Conservation (phyloP, 2,797 vertebrate species). For the Tolypeutes matacus region DNA sequence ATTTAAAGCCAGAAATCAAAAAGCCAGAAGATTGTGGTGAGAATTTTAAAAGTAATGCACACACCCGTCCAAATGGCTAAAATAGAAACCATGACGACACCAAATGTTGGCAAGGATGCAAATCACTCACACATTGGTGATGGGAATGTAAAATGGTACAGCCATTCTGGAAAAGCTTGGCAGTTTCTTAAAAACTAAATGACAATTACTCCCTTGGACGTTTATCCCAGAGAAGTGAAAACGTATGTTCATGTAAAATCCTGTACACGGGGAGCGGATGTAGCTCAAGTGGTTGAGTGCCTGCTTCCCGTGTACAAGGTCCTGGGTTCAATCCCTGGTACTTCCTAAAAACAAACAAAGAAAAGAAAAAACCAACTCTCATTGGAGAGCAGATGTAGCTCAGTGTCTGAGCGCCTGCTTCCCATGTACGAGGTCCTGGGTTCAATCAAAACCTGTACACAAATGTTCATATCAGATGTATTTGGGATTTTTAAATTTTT, state of each 20-base stretch:
- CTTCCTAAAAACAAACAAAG: too few relatives aligned
- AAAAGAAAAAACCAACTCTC: too few relatives aligned
- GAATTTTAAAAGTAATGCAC: neutral
- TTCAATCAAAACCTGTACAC: neutral
- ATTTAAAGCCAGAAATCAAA: neutral
- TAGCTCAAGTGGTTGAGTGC: too few relatives aligned
- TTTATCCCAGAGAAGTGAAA: neutral
- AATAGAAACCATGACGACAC: neutral
- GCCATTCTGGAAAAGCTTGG: neutral
- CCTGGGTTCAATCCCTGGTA: too few relatives aligned
- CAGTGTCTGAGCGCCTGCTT: too few relatives aligned
- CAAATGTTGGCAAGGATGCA: neutral
- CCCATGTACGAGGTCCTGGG: too few relatives aligned
- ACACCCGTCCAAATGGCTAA: too few relatives aligned
- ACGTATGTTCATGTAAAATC: neutral
- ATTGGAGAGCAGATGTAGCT: too few relatives aligned
- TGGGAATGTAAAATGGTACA: neutral
- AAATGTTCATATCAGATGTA: neutral
- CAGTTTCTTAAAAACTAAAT: neutral
- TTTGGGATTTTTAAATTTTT: too few relatives aligned
- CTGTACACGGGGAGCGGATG: neutral
- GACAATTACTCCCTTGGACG: neutral
- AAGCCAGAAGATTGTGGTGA: neutral
- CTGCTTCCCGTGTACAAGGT: too few relatives aligned
- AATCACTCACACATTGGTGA: neutral